A percentile compares a stretch with the other conserved stretches of the same genome.
phyloP scores from a whole-genome alignment of 2,113 vertebrate genomes.

The Willisornis vidua region DNA sequence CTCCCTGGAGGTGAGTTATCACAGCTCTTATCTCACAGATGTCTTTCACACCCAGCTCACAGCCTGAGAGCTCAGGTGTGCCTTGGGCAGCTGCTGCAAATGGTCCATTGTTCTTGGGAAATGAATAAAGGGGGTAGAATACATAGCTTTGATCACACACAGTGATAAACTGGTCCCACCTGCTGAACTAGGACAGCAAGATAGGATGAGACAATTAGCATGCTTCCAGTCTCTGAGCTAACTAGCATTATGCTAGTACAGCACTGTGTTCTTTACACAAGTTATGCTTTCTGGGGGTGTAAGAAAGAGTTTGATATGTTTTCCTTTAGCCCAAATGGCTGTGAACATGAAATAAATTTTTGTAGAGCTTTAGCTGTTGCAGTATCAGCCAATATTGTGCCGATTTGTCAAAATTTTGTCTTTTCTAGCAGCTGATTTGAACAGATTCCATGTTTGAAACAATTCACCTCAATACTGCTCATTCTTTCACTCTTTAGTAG shows the following conservation, averaged over 20 bases:
- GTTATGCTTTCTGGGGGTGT: background rate
- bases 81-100: too few relatives aligned
- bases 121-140: too few relatives aligned
- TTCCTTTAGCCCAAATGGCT: background rate
- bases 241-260: background rate
- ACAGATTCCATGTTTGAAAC: background rate
- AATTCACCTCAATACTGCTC: background rate
- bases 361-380: background rate
- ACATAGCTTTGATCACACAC: too few relatives aligned
- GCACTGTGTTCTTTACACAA: background rate
- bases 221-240: background rate
- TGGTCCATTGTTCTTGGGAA: too few relatives aligned
- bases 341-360: background rate
- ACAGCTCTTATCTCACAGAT: too few relatives aligned
- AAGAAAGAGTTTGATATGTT: background rate
- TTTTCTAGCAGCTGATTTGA: background rate
- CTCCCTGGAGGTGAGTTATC: too few relatives aligned
- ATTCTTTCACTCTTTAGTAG: background rate
- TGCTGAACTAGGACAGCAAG: too few relatives aligned
- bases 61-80: too few relatives aligned
- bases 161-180: too few relatives aligned
- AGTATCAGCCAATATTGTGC: background rate
- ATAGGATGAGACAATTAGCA: background rate
- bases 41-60: too few relatives aligned
- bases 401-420: background rate